Conservation (phyloP, 2,888 invertebrate species). For the Thecophora atra region DNA sequence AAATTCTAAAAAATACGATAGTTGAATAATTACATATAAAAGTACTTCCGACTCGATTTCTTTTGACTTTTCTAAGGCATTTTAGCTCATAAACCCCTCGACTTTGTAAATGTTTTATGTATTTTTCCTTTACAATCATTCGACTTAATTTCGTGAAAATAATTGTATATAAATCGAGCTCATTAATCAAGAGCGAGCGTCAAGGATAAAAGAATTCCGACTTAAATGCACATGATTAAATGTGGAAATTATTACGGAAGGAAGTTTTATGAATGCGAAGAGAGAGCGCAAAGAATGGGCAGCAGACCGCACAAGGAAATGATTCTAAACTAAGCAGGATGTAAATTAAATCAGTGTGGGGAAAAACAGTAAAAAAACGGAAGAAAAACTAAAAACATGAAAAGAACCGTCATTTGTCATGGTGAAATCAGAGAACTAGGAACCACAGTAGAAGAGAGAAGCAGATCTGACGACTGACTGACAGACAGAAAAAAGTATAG, state of each 20-base stretch:
- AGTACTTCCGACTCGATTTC: too few species aligned
- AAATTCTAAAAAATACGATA: too few species aligned
- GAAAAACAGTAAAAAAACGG: neutral
- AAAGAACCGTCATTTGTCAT: constrained; percentile 37
- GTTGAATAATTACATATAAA: too few species aligned
- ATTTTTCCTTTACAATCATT: neutral
- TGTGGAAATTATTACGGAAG: constrained; percentile 23
- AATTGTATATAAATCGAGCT: constrained; percentile 12
- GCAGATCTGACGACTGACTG: neutral
- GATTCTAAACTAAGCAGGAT: constrained; percentile 24
- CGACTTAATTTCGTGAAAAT: constrained; percentile 3
- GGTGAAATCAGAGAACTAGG: constrained; percentile 2
- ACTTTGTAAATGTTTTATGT: too few species aligned
- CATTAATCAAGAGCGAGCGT: constrained; percentile 10
- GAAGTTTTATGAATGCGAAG: neutral
- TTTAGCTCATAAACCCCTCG: too few species aligned
- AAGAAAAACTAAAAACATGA: neutral
- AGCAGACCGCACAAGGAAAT: neutral
- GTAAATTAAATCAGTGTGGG: constrained; percentile 19
- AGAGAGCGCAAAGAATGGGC: neutral
- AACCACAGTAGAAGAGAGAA: neutral
- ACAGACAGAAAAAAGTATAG: constrained; percentile 1
- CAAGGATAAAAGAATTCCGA: neutral
- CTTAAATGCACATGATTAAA: constrained; percentile 21
- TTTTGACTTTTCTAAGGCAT: too few species aligned